Conservation (phyloP, 1,140 invertebrate genomes). For the Ooceraea biroi region DNA sequence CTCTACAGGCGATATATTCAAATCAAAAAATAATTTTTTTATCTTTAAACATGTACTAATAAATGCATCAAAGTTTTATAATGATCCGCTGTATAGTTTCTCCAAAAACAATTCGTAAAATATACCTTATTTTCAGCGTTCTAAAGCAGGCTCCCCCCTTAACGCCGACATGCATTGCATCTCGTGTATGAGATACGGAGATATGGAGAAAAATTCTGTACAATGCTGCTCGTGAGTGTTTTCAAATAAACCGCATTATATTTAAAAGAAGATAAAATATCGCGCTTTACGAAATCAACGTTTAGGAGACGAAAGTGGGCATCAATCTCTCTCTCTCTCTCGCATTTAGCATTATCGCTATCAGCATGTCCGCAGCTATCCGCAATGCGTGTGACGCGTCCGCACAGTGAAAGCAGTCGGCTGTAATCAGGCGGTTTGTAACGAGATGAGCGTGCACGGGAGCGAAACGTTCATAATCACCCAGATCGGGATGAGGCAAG, state of each 20-base stretch:
- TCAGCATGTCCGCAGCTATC: constrained; percentile 28
- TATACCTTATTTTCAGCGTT: too few relatives aligned
- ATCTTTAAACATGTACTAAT: too few relatives aligned
- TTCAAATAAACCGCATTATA: background rate
- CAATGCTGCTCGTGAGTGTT: too few relatives aligned
- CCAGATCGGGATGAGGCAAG: constrained; percentile 52
- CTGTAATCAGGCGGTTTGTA: constrained; percentile 60
- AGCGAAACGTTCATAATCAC: constrained; percentile 57
- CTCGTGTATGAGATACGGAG: too few relatives aligned
- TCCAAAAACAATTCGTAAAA: too few relatives aligned
- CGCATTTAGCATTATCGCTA: constrained; percentile 10
- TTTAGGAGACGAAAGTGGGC: background rate
- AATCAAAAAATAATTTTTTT: too few relatives aligned
- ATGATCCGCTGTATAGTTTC: too few relatives aligned
- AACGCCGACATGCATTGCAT: too few relatives aligned
- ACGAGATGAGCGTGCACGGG: constrained; percentile 50
- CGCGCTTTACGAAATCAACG: background rate
- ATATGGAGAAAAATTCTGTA: too few relatives aligned
- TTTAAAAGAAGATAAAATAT: background rate
- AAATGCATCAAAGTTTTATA: too few relatives aligned
- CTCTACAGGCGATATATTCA: too few relatives aligned
- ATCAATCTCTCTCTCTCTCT: background rate
- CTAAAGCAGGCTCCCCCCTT: too few relatives aligned
- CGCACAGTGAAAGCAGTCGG: constrained; percentile 45
- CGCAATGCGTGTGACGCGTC: constrained; percentile 46